A percentile compares a stretch with the other conserved stretches of the same genome.
Conservation (phyloP, 2,888 invertebrate species). For the Tinea semifulvella region DNA sequence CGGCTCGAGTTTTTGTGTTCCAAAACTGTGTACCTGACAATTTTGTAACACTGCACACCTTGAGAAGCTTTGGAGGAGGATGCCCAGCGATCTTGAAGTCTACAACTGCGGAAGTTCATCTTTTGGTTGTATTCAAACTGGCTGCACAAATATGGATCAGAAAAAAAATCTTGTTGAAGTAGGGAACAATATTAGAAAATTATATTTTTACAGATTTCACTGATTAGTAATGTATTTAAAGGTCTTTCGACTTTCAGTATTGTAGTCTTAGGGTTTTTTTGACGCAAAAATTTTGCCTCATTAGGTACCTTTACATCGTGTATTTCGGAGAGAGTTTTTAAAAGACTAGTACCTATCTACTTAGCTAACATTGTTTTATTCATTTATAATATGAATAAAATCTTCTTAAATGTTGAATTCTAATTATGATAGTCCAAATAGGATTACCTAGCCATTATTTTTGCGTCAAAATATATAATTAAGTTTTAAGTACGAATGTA, state of each 20-base stretch:
- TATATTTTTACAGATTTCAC: background rate
- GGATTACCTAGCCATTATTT: background rate
- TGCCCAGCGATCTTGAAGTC: background rate
- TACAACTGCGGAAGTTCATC: conserved; percentile 8
- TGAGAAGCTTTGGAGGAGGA: background rate
- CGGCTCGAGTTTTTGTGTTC: background rate
- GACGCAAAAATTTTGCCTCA: background rate
- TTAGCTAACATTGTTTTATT: background rate
- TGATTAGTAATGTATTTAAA: background rate
- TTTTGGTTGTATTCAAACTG: conserved; percentile 9
- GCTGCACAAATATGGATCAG: background rate
- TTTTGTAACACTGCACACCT: background rate
- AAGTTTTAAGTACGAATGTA: too few relatives aligned
- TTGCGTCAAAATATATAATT: background rate
- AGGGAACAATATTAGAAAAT: conserved; percentile 6
- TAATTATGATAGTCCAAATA: too few relatives aligned
- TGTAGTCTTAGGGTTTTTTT: background rate
- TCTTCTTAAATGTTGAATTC: too few relatives aligned
- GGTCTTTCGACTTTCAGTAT: background rate
- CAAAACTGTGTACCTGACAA: background rate
- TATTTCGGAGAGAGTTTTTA: conserved; percentile 6
- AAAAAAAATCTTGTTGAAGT: conserved; percentile 3
- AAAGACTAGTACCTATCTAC: background rate
- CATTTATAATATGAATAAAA: too few relatives aligned
- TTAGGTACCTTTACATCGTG: background rate